These are phyloP conservation scores for Steinernema hermaphroditum DNA, from an alignment of 2,888 invertebrate genomes.

Conservation along the genomic window DNA sequence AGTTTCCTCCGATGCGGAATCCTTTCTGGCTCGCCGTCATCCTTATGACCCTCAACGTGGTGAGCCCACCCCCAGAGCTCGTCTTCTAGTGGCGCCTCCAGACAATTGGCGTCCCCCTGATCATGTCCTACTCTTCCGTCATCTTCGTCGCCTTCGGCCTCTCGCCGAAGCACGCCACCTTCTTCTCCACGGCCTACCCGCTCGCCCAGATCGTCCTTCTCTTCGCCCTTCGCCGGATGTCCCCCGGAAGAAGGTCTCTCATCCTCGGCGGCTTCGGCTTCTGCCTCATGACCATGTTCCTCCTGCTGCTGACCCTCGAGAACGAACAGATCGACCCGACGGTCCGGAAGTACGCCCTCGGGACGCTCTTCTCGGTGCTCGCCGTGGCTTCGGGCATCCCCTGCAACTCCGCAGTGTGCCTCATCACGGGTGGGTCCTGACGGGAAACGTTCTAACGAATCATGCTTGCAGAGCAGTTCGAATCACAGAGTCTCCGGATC, in stretches of 20 bases:
- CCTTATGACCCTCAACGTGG: slow-evolving; percentile 38
- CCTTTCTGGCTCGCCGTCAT: slow-evolving; percentile 35
- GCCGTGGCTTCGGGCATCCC: slow-evolving; percentile 34
- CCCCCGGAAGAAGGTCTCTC: slow-evolving; percentile 3
- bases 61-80: background rate
- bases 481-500: slow-evolving; percentile 26
- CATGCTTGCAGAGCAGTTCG: slow-evolving; percentile 32
- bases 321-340: slow-evolving; percentile 18
- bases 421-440: slow-evolving; percentile 34
- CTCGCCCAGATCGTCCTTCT: slow-evolving; percentile 34
- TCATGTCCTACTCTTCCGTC: slow-evolving; percentile 34
- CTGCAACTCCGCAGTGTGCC: slow-evolving; percentile 36
- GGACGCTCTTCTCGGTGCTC: slow-evolving; percentile 34
- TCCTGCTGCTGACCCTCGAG: slow-evolving; percentile 32
- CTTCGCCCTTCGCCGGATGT: slow-evolving; percentile 13
- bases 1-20: slow-evolving; percentile 32
- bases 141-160: slow-evolving; percentile 33
- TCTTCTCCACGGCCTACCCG: slow-evolving; percentile 33
- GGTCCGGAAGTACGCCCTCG: slow-evolving; percentile 31
- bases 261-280: slow-evolving; percentile 31
- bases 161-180: slow-evolving; percentile 9
- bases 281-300: slow-evolving; percentile 31
- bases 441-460: background rate
- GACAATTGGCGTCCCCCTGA: slow-evolving; percentile 36
- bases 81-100: slow-evolving; percentile 22